Evolutionary conservation across 2,113 vertebrate genomes (phyloP).

Genomic region (Melospiza melodia): DNA sequence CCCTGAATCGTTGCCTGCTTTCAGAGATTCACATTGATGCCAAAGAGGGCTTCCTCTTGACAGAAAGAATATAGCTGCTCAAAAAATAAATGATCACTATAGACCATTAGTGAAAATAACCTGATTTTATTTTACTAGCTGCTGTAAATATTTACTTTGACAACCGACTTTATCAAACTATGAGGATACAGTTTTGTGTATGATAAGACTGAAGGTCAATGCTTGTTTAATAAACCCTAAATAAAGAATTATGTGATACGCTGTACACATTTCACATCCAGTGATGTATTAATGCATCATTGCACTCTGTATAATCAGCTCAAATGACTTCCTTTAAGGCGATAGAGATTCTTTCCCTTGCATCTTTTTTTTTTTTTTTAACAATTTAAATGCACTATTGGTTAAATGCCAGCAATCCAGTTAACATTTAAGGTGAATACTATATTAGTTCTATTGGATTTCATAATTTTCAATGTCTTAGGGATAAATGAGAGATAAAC

Average conservation of each 20-base stretch:
- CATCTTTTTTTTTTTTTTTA: background rate
- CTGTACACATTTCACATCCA: conserved; percentile 35
- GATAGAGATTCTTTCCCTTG: background rate
- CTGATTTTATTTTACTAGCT: conserved; percentile 52
- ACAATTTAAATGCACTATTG: conserved; percentile 5
- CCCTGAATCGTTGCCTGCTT: background rate
- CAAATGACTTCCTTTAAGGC: conserved; percentile 1
- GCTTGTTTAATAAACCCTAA: conserved; percentile 59
- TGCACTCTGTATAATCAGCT: conserved; percentile 37
- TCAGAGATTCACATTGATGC: background rate
- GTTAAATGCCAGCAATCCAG: background rate
- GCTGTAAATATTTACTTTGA: conserved; percentile 60
- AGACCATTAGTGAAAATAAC: conserved; percentile 55
- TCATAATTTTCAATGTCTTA: background rate
- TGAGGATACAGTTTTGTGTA: conserved; percentile 23
- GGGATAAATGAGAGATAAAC: background rate
- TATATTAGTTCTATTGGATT: background rate
- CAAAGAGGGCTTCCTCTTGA: background rate
- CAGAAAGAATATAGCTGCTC: background rate
- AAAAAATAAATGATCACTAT: conserved; percentile 31
- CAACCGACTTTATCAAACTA: conserved; percentile 21
- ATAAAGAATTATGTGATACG: conserved; percentile 60
- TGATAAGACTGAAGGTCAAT: conserved; percentile 49
- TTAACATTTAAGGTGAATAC: background rate
- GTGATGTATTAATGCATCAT: conserved; percentile 6